Evolutionary conservation across 2,888 invertebrate species (phyloP), one percentile per base, ranked within the genome.

Genomic region (Gymnocheta viridis): DNA sequence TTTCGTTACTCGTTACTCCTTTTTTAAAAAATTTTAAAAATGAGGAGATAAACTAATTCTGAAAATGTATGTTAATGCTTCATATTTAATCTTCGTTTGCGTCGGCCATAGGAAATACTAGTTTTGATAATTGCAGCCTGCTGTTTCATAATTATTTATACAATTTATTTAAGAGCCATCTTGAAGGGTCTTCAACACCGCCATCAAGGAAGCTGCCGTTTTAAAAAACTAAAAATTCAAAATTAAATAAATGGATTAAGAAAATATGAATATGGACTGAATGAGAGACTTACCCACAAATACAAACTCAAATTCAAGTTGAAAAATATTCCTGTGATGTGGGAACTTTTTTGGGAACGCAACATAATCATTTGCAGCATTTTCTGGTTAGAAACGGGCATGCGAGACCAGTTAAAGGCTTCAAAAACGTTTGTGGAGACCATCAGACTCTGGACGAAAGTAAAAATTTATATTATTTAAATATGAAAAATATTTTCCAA

Each of bases 241-340:
- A 47, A 19, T 64, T 29, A 12, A 67, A 62, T 47, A 4, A 5
- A 38, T n/a, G n/a, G n/a, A n/a, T n/a, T n/a, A n/a, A n/a, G n/a
- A n/a, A n/a, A n/a, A n/a, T n/a, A n/a, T n/a, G n/a, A n/a, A n/a
- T n/a, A n/a, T n/a, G n/a, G n/a, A n/a, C n/a, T n/a, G n/a, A n/a
- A n/a, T n/a, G n/a, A n/a, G n/a, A n/a, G n/a, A n/a, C 38, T 81
- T 56, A 77, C 77, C 81, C 84, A 72, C 32, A 77, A 67, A 67
- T 67, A 84, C 27, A 84, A 73, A 32, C 49, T 56, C 35, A 77
- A 80, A 54, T 84, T 80, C 12, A 84, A 73, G 19, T 56, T 83
- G 27, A 77, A 81, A 66, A 84, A 81, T 60, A 80, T 44, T 10
- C 80, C 84, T 0, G 49, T 72, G 32, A 81, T 32, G 51, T 72